Evolutionary conservation across 2,113 vertebrate genomes (phyloP).

Genomic region (Vicugna pacos): DNA sequence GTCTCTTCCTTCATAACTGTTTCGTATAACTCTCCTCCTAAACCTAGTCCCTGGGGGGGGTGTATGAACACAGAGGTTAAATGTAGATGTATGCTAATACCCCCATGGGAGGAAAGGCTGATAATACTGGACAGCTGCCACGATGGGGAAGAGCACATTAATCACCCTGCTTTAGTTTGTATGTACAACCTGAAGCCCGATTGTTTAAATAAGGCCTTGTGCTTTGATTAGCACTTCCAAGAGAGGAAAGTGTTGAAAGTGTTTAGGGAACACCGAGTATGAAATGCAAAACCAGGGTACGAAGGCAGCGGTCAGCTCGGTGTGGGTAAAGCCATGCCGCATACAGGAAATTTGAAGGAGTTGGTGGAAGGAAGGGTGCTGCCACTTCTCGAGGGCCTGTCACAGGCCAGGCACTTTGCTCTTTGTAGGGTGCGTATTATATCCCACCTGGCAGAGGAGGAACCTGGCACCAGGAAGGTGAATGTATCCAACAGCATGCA

Average conservation of each 20-base stretch:
- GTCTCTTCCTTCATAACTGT: background rate
- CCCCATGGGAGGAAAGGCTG: background rate
- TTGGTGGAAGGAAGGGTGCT: background rate
- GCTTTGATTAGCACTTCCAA: background rate
- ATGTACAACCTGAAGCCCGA: background rate
- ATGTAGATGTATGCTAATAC: background rate
- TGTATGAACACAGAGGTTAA: background rate
- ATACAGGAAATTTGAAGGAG: background rate
- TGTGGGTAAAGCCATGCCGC: background rate
- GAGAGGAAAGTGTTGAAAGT: background rate
- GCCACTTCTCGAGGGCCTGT: background rate
- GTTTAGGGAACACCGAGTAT: background rate
- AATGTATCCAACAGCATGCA: background rate
- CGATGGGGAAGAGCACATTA: background rate
- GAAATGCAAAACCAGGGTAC: background rate
- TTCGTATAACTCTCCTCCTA: background rate
- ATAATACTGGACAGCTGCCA: background rate
- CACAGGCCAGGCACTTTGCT: background rate
- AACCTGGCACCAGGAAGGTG: background rate
- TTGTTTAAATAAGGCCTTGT: background rate
- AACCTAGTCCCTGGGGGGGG: background rate
- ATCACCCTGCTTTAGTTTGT: background rate
- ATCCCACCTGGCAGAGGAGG: background rate
- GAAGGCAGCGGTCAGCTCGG: background rate
- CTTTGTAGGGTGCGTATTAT: background rate